A percentile compares a stretch with the other conserved stretches of the same genome.
These are phyloP conservation scores for Palaemon carinicauda DNA, from an alignment of 1,140 invertebrate genomes.

Conservation along the genomic window DNA sequence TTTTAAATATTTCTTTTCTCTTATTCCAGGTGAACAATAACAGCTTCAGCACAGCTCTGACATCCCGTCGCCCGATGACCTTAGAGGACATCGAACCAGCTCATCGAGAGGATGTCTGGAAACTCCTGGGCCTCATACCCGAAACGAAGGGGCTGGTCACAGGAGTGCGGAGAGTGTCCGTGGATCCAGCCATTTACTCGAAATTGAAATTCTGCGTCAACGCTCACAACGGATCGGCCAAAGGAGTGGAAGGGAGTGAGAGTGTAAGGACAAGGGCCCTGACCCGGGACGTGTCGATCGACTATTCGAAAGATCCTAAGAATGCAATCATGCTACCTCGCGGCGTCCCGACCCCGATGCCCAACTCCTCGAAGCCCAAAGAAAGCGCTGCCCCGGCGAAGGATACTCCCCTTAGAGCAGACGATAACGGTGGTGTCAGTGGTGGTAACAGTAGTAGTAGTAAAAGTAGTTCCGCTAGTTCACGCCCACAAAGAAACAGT, in stretches of 20 bases:
- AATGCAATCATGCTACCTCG: neutral
- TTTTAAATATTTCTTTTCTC: no score
- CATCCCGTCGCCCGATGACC: constrained; percentile 41
- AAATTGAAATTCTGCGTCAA: neutral
- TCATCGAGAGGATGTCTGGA: constrained; percentile 43
- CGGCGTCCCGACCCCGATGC: neutral
- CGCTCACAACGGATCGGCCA: constrained; percentile 25
- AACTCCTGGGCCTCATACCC: constrained; percentile 40
- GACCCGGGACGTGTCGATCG: constrained; percentile 28
- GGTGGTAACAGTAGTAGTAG: no score
- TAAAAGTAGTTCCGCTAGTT: no score
- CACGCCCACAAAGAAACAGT: no score
- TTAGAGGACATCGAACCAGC: constrained; percentile 33
- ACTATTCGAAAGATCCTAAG: neutral
- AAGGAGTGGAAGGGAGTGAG: neutral
- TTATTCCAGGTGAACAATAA: constrained; percentile 30
- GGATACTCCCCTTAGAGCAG: no score
- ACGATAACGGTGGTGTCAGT: no score
- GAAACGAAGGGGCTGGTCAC: constrained; percentile 10
- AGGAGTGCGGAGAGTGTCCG: neutral
- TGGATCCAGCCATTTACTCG: neutral
- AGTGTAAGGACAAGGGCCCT: neutral
- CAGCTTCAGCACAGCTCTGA: constrained; percentile 46
- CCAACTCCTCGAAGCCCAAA: neutral
- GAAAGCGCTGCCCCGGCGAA: no score